These are phyloP conservation scores for Rousettus leschenaultii DNA, from an alignment of 2,113 vertebrate genomes.

Conservation along the genomic window DNA sequence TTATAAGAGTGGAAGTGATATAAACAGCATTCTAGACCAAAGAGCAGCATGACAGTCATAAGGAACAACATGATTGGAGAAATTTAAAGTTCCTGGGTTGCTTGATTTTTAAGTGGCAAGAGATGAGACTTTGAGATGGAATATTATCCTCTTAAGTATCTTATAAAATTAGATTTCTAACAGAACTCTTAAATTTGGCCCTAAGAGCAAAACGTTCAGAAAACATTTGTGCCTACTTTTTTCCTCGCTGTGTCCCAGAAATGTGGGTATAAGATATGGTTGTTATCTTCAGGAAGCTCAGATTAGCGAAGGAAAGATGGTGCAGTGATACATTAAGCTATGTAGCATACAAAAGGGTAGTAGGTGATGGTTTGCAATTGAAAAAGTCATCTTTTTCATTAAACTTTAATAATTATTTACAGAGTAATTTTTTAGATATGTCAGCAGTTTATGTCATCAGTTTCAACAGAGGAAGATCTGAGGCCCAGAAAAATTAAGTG, in stretches of 20 bases:
- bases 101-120: background rate
- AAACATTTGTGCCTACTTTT: background rate
- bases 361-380: background rate
- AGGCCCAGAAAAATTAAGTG: background rate
- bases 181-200: background rate
- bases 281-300: background rate
- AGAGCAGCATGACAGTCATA: background rate
- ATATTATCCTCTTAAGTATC: background rate
- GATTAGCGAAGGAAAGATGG: background rate
- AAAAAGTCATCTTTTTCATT: background rate
- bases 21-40: background rate
- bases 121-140: background rate
- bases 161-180: slow-evolving; percentile 10
- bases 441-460: background rate
- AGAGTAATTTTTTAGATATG: background rate
- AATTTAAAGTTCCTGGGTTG: background rate
- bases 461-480: background rate
- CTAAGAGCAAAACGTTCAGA: background rate
- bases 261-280: background rate
- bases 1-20: background rate
- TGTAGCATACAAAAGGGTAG: background rate
- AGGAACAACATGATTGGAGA: background rate
- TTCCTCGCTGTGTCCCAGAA: background rate
- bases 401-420: background rate
- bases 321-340: background rate